These are phyloP conservation scores for Napeogenes sylphis DNA, from an alignment of 2,888 invertebrate species.

Conservation along the genomic window DNA sequence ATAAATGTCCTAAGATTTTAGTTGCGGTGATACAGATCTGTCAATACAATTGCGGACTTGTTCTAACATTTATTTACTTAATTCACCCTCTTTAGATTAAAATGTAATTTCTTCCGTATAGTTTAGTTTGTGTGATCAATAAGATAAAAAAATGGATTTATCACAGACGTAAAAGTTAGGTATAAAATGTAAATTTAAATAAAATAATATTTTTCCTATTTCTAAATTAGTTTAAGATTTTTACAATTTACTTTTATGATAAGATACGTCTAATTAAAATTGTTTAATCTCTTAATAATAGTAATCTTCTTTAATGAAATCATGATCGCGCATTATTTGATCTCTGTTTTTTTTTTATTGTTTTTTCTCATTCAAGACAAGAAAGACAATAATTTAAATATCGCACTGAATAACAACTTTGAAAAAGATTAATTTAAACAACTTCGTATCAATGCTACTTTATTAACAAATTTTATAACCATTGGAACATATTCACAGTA, in stretches of 20 bases:
- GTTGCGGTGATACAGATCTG: conserved; percentile 22
- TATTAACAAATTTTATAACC: background rate
- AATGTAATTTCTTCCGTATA: conserved; percentile 7
- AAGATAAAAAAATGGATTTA: conserved; percentile 8
- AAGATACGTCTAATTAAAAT: too few species aligned
- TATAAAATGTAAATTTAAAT: background rate
- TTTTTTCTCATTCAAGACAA: too few species aligned
- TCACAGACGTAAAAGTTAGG: background rate
- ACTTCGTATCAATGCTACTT: too few species aligned
- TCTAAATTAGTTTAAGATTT: conserved; percentile 2
- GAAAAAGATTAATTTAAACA: too few species aligned
- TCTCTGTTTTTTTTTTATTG: too few species aligned
- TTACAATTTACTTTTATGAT: too few species aligned
- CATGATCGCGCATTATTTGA: too few species aligned
- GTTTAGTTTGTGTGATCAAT: conserved; percentile 6
- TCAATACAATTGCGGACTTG: background rate
- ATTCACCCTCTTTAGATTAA: conserved; percentile 7
- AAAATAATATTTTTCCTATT: background rate
- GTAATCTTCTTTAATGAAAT: too few species aligned
- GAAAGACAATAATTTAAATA: conserved; percentile 20
- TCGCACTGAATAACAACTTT: too few species aligned
- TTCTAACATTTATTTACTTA: background rate
- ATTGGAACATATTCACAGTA: background rate
- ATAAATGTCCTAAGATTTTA: conserved; percentile 46
- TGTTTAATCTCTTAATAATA: too few species aligned